Conservation (phyloP, 2,797 vertebrate genomes). For the Amniataba percoides region DNA sequence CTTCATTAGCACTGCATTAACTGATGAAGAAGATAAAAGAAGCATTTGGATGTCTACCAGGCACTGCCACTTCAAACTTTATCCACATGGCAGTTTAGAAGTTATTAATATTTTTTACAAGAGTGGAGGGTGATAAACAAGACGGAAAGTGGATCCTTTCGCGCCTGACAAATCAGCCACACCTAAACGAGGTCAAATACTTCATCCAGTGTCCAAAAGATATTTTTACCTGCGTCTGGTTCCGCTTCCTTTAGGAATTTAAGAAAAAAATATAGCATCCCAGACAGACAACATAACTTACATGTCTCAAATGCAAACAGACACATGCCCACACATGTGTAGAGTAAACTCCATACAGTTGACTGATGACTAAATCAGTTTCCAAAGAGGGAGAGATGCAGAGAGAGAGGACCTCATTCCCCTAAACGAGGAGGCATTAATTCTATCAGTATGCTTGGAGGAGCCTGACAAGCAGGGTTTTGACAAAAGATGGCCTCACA, state of each 20-base stretch:
- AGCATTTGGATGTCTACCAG: background rate
- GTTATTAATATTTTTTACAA: slow-evolving; percentile 39
- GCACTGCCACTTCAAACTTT: background rate
- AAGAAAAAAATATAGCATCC: slow-evolving; percentile 16
- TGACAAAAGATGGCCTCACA: slow-evolving; percentile 43
- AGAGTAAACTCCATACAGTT: slow-evolving; percentile 35
- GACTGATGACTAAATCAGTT: slow-evolving; percentile 77
- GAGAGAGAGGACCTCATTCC: slow-evolving; percentile 60
- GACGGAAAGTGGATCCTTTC: slow-evolving; percentile 40
- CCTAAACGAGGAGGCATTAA: slow-evolving; percentile 63
- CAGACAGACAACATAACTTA: slow-evolving; percentile 50
- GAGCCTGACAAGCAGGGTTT: slow-evolving; percentile 48
- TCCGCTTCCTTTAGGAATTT: slow-evolving; percentile 45
- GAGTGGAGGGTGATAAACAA: slow-evolving; percentile 43
- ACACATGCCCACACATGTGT: slow-evolving; percentile 60
- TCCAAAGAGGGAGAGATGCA: slow-evolving; percentile 41
- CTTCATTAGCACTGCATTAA: background rate
- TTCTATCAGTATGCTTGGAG: slow-evolving; percentile 70
- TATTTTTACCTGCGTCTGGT: slow-evolving; percentile 40
- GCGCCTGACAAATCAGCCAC: slow-evolving; percentile 30
- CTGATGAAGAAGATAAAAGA: background rate
- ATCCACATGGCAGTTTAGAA: background rate
- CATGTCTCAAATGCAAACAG: slow-evolving; percentile 55
- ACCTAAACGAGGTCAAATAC: slow-evolving; percentile 34
- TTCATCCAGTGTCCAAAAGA: slow-evolving; percentile 1